These are phyloP conservation scores for Lithophane leautieri DNA, from an alignment of 2,888 invertebrate genomes.

Conservation along the genomic window DNA sequence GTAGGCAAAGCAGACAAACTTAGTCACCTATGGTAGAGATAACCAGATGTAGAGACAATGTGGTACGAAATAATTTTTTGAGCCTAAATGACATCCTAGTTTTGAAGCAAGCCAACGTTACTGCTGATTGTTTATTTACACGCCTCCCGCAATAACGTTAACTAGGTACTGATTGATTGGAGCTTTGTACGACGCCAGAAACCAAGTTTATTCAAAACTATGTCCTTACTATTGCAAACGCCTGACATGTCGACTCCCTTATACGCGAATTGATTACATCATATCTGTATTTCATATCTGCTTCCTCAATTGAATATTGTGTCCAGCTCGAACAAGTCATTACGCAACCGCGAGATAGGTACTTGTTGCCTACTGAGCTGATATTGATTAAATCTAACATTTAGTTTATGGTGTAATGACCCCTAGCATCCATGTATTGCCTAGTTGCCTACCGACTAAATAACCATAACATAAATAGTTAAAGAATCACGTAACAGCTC, in stretches of 20 bases:
- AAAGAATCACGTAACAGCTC: slow-evolving; percentile 55
- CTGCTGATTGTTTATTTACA: background rate
- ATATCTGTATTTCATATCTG: slow-evolving; percentile 63
- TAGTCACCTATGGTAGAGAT: background rate
- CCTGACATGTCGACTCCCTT: slow-evolving; percentile 40
- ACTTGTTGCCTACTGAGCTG: slow-evolving; percentile 45
- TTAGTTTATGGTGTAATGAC: slow-evolving; percentile 52
- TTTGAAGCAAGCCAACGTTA: background rate
- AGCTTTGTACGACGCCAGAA: background rate
- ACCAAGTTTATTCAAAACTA: slow-evolving; percentile 18
- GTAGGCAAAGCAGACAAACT: background rate
- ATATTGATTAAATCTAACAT: slow-evolving; percentile 54
- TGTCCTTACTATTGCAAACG: slow-evolving; percentile 57
- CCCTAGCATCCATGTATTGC: slow-evolving; percentile 25
- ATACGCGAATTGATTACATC: slow-evolving; percentile 64
- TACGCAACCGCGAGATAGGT: slow-evolving; percentile 43
- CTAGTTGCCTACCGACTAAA: slow-evolving; percentile 31
- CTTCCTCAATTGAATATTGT: slow-evolving; percentile 66
- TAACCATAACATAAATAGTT: slow-evolving; percentile 41
- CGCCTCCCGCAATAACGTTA: too few species aligned
- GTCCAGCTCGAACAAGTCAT: slow-evolving; percentile 52
- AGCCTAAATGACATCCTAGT: background rate
- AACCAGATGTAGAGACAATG: background rate
- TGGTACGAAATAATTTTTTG: background rate
- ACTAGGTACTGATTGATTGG: too few species aligned